These are phyloP conservation scores for Adela reaumurella DNA, from an alignment of 2,888 invertebrate genomes.

Conservation along the genomic window DNA sequence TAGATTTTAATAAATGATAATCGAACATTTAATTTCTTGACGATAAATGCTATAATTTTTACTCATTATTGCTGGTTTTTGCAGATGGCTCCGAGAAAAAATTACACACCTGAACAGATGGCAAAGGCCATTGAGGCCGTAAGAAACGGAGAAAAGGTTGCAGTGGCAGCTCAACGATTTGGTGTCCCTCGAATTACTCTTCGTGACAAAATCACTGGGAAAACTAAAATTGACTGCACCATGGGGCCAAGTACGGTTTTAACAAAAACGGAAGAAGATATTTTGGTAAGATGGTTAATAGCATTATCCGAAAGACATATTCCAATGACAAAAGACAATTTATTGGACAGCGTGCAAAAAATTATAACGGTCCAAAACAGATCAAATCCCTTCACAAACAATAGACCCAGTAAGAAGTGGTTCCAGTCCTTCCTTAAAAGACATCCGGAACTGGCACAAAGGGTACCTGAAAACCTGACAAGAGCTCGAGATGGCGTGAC, in stretches of 20 bases:
- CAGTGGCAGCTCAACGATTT: slow-evolving; percentile 8
- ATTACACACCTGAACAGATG: slow-evolving; percentile 10
- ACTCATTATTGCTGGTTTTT: too few relatives aligned
- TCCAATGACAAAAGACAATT: slow-evolving; percentile 10
- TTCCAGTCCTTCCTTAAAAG: slow-evolving; percentile 12
- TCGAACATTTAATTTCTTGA: too few relatives aligned
- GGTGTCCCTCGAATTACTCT: neutral
- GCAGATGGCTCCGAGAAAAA: slow-evolving; percentile 9
- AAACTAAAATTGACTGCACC: neutral
- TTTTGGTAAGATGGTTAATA: slow-evolving; percentile 12
- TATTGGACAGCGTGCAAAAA: slow-evolving; percentile 15
- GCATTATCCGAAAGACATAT: slow-evolving; percentile 9
- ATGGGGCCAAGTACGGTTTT: neutral
- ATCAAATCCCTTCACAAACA: slow-evolving; percentile 13
- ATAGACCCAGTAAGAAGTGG: slow-evolving; percentile 13
- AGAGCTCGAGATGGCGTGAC: too few relatives aligned
- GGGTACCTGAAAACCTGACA: too few relatives aligned
- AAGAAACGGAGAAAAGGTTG: slow-evolving; percentile 13
- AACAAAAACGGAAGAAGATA: slow-evolving; percentile 4
- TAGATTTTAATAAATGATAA: too few relatives aligned
- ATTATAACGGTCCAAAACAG: slow-evolving; percentile 12
- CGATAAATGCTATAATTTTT: too few relatives aligned
- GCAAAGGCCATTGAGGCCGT: slow-evolving; percentile 7
- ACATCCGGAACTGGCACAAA: too few relatives aligned
- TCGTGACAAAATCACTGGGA: neutral